Percentiles rank a stretch among this genome's conserved stretches.
Evolutionary conservation across 2,113 vertebrate species (phyloP).

Genomic region (Antigone vipio): DNA sequence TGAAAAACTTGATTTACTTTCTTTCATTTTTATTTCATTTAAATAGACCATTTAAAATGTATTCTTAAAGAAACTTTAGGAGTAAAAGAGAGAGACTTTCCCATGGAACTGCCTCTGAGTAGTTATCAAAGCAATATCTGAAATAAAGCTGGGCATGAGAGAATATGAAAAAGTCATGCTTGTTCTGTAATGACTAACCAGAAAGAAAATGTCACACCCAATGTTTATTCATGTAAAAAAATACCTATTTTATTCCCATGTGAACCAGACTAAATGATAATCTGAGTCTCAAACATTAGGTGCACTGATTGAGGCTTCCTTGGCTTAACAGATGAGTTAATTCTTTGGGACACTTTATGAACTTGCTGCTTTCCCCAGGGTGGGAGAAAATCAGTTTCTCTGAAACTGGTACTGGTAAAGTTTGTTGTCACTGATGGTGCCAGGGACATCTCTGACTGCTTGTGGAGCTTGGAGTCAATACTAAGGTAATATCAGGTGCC

Average conservation of each 20-base stretch:
- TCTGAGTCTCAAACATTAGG: not conserved
- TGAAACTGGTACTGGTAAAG: not conserved
- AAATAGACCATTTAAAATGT: not conserved
- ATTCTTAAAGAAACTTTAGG: not conserved
- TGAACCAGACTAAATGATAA: not conserved
- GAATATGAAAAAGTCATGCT: not conserved
- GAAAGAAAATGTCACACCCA: not conserved
- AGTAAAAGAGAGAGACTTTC: not conserved
- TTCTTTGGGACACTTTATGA: not conserved
- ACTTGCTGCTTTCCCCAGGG: not conserved
- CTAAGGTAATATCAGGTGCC: not conserved
- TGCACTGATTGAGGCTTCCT: not conserved
- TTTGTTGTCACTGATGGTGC: not conserved
- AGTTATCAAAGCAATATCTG: not conserved
- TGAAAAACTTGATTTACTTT: not conserved
- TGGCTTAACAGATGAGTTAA: not conserved
- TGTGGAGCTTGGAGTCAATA: not conserved
- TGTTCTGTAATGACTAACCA: not conserved
- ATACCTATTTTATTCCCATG: not conserved
- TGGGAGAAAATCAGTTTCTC: not conserved
- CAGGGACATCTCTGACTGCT: not conserved
- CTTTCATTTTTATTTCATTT: not conserved
- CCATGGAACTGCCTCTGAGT: not conserved
- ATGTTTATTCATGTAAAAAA: not conserved
- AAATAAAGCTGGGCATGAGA: not conserved